Conservation (phyloP, 2,113 vertebrate species). For the Carassius gibelio region DNA sequence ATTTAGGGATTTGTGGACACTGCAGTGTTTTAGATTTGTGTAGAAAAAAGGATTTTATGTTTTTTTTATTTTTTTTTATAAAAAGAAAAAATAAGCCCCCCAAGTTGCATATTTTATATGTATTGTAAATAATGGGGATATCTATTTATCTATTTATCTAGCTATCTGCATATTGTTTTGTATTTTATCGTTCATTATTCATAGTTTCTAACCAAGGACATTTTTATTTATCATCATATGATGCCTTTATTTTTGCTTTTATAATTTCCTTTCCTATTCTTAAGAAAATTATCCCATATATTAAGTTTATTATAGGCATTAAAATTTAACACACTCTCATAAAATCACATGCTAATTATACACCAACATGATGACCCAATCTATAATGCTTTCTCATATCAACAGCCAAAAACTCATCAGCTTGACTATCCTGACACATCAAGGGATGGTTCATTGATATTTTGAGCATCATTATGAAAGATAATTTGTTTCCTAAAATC, state of each 20-base stretch:
- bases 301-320: background rate
- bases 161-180: too few relatives aligned
- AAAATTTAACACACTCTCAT: conserved; percentile 1
- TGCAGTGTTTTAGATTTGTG: too few relatives aligned
- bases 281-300: background rate
- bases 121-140: too few relatives aligned
- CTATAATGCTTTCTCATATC: background rate
- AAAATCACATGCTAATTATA: background rate
- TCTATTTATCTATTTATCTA: too few relatives aligned
- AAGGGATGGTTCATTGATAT: background rate
- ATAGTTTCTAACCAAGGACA: background rate
- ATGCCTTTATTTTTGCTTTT: background rate
- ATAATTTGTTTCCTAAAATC: background rate
- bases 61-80: too few relatives aligned
- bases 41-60: too few relatives aligned
- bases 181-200: background rate
- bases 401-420: background rate
- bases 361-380: background rate
- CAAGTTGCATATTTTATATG: too few relatives aligned
- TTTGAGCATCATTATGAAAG: background rate
- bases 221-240: background rate
- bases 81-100: too few relatives aligned
- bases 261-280: background rate
- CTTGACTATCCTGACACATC: background rate
- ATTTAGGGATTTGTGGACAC: background rate